Conservation (phyloP, 2,113 vertebrate genomes). For the Neolamprologus fasciatus region DNA sequence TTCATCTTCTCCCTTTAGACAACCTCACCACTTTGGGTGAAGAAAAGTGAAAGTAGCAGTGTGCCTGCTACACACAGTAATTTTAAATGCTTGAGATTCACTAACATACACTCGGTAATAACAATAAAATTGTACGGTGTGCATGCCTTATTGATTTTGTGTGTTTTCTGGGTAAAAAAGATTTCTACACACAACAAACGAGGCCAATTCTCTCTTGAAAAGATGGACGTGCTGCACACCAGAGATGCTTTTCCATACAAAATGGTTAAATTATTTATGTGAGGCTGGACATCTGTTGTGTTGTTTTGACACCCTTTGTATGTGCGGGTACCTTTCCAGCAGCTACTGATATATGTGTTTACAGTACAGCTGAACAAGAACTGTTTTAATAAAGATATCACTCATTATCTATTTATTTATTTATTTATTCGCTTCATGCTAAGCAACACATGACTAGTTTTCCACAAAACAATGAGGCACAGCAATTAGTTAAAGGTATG, state of each 20-base stretch:
- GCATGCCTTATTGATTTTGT: background rate
- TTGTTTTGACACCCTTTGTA: background rate
- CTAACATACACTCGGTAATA: fast-evolving
- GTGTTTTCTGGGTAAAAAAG: background rate
- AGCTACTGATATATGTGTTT: background rate
- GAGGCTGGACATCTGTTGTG: background rate
- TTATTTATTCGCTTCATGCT: fast-evolving
- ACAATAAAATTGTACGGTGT: fast-evolving
- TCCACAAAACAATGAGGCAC: fast-evolving
- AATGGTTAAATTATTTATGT: background rate
- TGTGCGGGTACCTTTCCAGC: background rate
- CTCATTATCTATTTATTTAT: fast-evolving
- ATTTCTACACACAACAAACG: background rate
- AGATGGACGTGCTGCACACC: background rate
- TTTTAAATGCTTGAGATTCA: background rate
- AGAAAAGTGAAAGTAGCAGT: background rate
- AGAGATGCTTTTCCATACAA: background rate
- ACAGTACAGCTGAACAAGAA: background rate
- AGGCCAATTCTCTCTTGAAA: background rate
- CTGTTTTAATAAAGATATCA: background rate
- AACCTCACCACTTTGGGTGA: background rate
- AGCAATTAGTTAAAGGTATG: background rate
- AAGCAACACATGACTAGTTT: fast-evolving
- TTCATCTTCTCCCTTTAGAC: background rate
- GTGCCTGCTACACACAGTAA: background rate